Percentiles rank a stretch among this genome's conserved stretches.
Conservation (phyloP, 2,113 vertebrate species). For the Mesoclemmys tuberculata region DNA sequence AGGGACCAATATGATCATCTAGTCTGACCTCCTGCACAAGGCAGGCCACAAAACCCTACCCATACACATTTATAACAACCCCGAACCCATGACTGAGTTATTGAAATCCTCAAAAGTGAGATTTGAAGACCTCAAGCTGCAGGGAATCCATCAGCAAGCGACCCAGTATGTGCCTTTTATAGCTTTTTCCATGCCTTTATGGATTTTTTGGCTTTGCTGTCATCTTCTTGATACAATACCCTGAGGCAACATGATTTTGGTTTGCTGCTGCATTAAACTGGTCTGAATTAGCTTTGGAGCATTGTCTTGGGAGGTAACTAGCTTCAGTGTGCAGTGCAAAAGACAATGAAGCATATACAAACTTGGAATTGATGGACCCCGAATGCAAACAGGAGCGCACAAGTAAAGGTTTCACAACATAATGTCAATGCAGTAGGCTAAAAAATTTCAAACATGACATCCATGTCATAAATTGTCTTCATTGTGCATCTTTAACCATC, state of each 20-base stretch:
- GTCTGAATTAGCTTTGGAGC: not conserved
- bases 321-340: not conserved
- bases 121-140: too few species aligned
- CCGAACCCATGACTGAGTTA: too few species aligned
- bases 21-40: too few species aligned
- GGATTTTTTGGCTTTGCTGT: not conserved
- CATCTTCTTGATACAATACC: rapidly evolving
- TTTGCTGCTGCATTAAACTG: not conserved
- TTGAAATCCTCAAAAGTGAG: too few species aligned
- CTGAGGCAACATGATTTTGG: not conserved
- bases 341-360: not conserved
- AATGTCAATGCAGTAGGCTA: not conserved
- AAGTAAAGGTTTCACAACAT: not conserved
- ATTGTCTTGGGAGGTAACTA: not conserved
- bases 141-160: too few species aligned
- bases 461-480: not conserved
- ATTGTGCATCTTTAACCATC: not conserved
- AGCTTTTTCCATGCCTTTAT: not conserved
- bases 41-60: too few species aligned
- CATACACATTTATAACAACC: too few species aligned
- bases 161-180: not conserved
- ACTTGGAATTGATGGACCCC: not conserved
- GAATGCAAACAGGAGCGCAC: not conserved
- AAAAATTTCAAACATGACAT: not conserved
- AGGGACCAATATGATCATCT: too few species aligned